Conservation (phyloP, 1,140 invertebrate genomes). For the Sminthurinus signatus region DNA sequence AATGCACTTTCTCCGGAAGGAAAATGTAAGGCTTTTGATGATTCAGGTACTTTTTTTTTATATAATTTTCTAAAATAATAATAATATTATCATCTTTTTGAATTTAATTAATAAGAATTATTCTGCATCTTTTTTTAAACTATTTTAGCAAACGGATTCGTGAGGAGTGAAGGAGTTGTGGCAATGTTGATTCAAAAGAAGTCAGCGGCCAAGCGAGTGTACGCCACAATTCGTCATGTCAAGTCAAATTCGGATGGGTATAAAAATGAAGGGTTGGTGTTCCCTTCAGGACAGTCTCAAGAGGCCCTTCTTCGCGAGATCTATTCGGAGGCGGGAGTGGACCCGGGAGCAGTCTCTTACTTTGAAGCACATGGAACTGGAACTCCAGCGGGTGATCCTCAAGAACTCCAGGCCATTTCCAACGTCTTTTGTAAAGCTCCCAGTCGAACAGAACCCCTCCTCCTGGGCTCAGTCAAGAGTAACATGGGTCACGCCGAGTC, state of each 20-base stretch:
- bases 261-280: slow-evolving; percentile 86
- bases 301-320: slow-evolving; percentile 76
- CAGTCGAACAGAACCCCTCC: slow-evolving; percentile 54
- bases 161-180: slow-evolving; percentile 79
- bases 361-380: slow-evolving; percentile 94
- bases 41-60: slow-evolving; percentile 73
- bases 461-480: slow-evolving; percentile 85
- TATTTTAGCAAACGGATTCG: slow-evolving; percentile 68
- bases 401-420: slow-evolving; percentile 80
- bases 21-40: slow-evolving; percentile 87
- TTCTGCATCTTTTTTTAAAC: too few species aligned
- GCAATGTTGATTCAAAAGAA: slow-evolving; percentile 74
- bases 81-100: slow-evolving; percentile 49
- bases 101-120: not conserved
- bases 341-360: slow-evolving; percentile 73
- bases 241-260: slow-evolving; percentile 82
- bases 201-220: slow-evolving; percentile 66
- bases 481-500: slow-evolving; percentile 91
- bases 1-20: slow-evolving; percentile 84
- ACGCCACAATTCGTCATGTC: slow-evolving; percentile 76
- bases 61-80: slow-evolving; percentile 71
- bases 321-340: slow-evolving; percentile 72
- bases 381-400: slow-evolving; percentile 46
- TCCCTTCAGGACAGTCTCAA: slow-evolving; percentile 79
- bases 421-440: slow-evolving; percentile 67